A percentile compares a stretch with the other conserved stretches of the same genome.
Conservation (phyloP, 2,797 vertebrate genomes). For the Clarias fuscus region DNA sequence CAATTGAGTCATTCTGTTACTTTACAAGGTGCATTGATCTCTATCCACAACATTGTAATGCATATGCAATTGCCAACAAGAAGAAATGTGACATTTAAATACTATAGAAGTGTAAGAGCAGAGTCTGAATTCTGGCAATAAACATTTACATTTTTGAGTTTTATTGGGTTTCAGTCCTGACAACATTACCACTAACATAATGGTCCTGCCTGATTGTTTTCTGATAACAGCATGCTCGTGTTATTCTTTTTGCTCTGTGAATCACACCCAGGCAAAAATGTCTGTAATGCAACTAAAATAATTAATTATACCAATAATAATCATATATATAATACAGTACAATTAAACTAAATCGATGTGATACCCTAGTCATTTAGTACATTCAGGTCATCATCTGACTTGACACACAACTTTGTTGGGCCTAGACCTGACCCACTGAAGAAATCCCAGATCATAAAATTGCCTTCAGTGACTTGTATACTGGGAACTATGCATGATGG, state of each 20-base stretch:
- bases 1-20: not conserved
- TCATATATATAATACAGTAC: no score
- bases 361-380: no score
- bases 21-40: not conserved
- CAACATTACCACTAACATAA: not conserved
- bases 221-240: not conserved
- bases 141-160: not conserved
- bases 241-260: not conserved
- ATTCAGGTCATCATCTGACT: no score
- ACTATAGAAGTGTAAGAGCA: not conserved
- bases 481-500: no score
- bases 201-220: no score
- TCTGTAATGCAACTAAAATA: not conserved
- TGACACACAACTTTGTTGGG: no score
- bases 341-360: no score
- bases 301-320: not conserved
- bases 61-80: not conserved
- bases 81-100: not conserved
- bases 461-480: no score
- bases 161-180: not conserved
- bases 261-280: not conserved
- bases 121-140: not conserved
- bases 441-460: no score
- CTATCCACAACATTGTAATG: not conserved
- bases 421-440: no score